These are phyloP conservation scores for Dendropsophus ebraccatus DNA, from an alignment of 2,113 vertebrate genomes.

Conservation along the genomic window DNA sequence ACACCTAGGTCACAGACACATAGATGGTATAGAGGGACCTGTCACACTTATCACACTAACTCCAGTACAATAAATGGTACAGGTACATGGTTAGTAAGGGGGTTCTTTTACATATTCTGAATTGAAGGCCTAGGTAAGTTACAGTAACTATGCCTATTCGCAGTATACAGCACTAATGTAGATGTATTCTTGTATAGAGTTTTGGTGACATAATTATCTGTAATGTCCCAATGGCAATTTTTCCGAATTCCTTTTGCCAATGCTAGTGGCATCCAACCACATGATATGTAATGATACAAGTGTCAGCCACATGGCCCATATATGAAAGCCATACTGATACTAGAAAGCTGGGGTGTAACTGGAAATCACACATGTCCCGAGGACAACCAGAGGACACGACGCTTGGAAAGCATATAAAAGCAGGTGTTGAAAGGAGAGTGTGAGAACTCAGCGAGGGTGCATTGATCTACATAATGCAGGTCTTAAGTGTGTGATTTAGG, in stretches of 20 bases:
- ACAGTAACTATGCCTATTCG: no score
- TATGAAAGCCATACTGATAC: background rate
- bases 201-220: no score
- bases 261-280: background rate
- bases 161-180: no score
- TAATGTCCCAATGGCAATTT: no score
- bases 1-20: no score
- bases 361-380: background rate
- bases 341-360: background rate
- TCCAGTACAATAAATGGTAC: no score
- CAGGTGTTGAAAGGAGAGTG: slow-evolving; percentile 7
- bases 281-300: background rate
- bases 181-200: no score
- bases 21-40: no score
- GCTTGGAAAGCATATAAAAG: background rate
- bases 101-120: no score
- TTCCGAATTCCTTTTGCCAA: background rate
- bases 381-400: background rate
- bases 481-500: background rate
- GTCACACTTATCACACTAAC: no score
- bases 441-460: background rate
- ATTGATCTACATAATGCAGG: background rate
- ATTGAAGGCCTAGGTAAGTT: no score
- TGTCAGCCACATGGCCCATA: background rate
- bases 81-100: no score